Evolutionary conservation across 2,888 invertebrate species (phyloP).

Genomic region (Epinotia brunnichana): DNA sequence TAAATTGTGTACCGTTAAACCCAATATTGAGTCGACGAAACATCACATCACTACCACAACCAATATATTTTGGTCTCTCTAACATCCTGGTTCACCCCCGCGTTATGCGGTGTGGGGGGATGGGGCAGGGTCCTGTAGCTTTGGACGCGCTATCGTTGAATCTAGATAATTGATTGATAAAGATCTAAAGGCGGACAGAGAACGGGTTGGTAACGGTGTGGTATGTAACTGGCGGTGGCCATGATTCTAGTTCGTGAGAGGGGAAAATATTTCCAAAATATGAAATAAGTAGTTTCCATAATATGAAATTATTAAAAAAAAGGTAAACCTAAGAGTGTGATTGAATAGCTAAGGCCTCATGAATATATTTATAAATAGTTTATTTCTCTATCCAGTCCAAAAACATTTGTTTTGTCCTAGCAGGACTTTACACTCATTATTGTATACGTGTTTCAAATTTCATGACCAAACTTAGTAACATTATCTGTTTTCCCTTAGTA

Average conservation of each 20-base stretch:
- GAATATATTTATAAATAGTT: no score
- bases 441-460: no score
- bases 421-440: no score
- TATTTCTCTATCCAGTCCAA: no score
- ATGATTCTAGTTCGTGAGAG: background rate
- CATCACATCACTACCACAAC: constrained; percentile 33
- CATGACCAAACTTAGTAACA: no score
- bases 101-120: background rate
- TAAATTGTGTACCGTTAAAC: constrained; percentile 48
- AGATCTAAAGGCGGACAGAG: constrained; percentile 53
- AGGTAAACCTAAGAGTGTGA: no score
- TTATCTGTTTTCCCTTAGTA: no score
- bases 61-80: constrained; percentile 5
- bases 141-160: constrained; percentile 47
- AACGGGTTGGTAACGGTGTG: constrained; percentile 49
- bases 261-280: background rate
- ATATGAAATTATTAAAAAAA: no score
- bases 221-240: constrained; percentile 20
- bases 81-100: background rate
- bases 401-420: no score
- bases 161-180: constrained; percentile 66
- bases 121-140: background rate
- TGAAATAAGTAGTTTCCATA: no score
- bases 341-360: no score
- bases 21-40: constrained; percentile 38